Evolutionary conservation across 2,888 invertebrate genomes (phyloP), one percentile per base, ranked within the genome.

Genomic region (Beris morrisii): DNA sequence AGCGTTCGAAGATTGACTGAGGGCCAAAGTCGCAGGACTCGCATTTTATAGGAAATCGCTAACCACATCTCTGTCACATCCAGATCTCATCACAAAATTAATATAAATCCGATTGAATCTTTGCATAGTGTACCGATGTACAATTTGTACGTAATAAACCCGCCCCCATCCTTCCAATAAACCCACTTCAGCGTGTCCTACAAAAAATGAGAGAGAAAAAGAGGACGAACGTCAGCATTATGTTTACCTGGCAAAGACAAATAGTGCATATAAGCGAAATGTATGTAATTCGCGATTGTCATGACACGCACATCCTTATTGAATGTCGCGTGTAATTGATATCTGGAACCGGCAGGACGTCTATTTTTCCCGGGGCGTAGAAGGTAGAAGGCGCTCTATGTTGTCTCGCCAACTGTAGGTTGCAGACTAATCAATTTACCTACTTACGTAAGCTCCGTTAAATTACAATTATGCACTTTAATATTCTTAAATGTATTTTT

Each of bases 191-290:
- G 31, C 28, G 43, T n/a, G 61, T 30, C 31, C 61, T 50, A 22
- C 6, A 52, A 61, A 38, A 56, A 44, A 13, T 15, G 6, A 46
- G 28, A 13, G 46, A 50, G 31, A 46, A 59, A 48, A 59, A 59
- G 15, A 13, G 9, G 59, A 48, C 13, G 30, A 50, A 31, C 11
- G 28, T 50, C 32, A 3, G 11, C 61, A 50, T 61, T 38, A 38
- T 38, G 38, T 52, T 61, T 61, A 45, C 50, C 61, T 61, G 61
- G 50, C 50, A 50, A 38, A 38, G 61, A 61, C 61, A 61, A 61
- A 61, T 61, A 59, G 9, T 50, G 46, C 58, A 32, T 44, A 61
- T 54, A 31, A 15, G n/a, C 45, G 15, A 58, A 22, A 45, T 44
- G 48, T 22, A 38, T 12, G 52, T 32, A 61, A 61, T 38, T 38